A percentile compares a stretch with the other conserved stretches of the same genome.
Conservation (phyloP, 2,797 vertebrate species). For the Gila robusta region DNA sequence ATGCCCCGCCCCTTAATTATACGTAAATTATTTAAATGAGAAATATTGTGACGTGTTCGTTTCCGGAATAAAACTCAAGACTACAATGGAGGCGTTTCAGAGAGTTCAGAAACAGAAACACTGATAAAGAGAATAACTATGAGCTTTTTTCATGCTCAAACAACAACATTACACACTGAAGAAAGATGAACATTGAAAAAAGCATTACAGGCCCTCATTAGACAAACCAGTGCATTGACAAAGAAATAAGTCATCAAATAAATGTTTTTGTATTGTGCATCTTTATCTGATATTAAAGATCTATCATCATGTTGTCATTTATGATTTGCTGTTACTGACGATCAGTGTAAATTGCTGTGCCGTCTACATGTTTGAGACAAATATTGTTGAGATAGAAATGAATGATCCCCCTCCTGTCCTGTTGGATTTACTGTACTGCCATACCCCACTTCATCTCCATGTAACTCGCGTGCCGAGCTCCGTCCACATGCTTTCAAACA, state of each 20-base stretch:
- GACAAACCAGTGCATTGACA: background rate
- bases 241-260: background rate
- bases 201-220: too few species aligned
- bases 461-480: background rate
- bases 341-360: background rate
- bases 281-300: conserved; percentile 6
- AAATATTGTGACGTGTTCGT: background rate
- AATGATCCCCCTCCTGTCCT: conserved; percentile 57
- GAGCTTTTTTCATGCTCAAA: background rate
- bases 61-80: background rate
- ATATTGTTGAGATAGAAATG: conserved; percentile 47
- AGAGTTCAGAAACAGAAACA: background rate
- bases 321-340: background rate
- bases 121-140: too few species aligned
- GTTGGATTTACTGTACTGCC: conserved; percentile 60
- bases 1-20: background rate
- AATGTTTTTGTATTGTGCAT: background rate
- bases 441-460: background rate
- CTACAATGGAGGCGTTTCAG: too few species aligned
- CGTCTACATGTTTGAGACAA: background rate
- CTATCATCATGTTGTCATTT: background rate
- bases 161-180: background rate
- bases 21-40: background rate
- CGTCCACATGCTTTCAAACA: background rate
- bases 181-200: background rate